A percentile compares a stretch with the other conserved stretches of the same genome.
phyloP scores from a whole-genome alignment of 1,140 invertebrate species.

The Adelges cooleyi region DNA sequence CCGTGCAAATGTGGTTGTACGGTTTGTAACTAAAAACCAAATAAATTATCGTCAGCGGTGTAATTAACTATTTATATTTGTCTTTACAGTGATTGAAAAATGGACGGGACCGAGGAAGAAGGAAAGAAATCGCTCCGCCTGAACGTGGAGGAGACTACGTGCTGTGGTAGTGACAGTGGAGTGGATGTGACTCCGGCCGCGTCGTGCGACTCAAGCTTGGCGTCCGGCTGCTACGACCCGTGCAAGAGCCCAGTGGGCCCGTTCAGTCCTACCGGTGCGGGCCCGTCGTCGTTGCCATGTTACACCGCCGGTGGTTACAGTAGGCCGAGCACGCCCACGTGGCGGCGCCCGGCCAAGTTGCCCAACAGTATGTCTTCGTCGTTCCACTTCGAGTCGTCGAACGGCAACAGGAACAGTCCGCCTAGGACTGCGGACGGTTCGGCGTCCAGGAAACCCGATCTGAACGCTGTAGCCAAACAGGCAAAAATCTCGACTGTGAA shows the following conservation, averaged over 20 bases:
- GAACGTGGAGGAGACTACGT: conserved; percentile 49
- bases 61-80: too few species aligned
- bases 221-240: conserved; percentile 60
- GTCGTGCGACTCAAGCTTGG: conserved; percentile 61
- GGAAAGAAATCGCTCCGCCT: conserved; percentile 67
- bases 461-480: background rate
- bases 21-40: too few species aligned
- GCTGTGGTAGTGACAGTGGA: conserved; percentile 41
- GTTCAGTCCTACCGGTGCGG: conserved; percentile 41
- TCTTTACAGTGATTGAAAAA: too few species aligned
- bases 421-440: background rate
- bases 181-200: conserved; percentile 38
- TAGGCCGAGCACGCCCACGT: conserved; percentile 43
- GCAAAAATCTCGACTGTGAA: conserved; percentile 29
- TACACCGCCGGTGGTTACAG: background rate
- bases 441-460: background rate
- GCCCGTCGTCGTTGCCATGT: conserved; percentile 36
- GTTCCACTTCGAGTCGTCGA: background rate
- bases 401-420: background rate
- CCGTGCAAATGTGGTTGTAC: too few species aligned
- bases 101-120: conserved; percentile 43
- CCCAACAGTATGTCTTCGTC: conserved; percentile 17
- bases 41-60: too few species aligned
- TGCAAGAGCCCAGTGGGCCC: conserved; percentile 46
- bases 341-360: conserved; percentile 18